These are phyloP conservation scores for Aphyosemion australe DNA, from an alignment of 2,113 vertebrate genomes.

Conservation along the genomic window DNA sequence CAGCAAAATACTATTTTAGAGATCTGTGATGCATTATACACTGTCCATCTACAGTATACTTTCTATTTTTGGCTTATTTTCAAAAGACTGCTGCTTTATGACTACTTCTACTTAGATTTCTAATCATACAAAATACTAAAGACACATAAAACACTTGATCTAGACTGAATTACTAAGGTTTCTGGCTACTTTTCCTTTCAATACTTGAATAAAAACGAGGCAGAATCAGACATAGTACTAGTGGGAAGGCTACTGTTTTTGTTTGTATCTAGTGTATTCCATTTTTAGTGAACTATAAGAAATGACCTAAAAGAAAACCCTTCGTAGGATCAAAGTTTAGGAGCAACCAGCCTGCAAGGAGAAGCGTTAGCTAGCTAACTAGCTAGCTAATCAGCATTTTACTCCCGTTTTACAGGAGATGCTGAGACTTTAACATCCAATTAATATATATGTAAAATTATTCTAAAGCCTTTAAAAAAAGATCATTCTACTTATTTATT, in stretches of 20 bases:
- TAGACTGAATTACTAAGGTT: slow-evolving; percentile 41
- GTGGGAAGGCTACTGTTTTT: slow-evolving; percentile 57
- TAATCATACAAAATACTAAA: slow-evolving; percentile 20
- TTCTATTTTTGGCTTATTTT: slow-evolving; percentile 30
- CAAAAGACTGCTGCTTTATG: slow-evolving; percentile 37
- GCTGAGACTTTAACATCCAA: slow-evolving; percentile 73
- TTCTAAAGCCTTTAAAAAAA: slow-evolving; percentile 70
- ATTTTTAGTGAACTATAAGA: slow-evolving; percentile 70
- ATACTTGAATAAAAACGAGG: slow-evolving; percentile 65
- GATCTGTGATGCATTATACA: slow-evolving; percentile 5
- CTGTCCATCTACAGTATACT: slow-evolving; percentile 8
- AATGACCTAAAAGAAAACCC: slow-evolving; percentile 57
- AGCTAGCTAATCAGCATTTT: slow-evolving; percentile 76
- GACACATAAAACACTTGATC: slow-evolving; percentile 46
- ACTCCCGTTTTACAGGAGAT: slow-evolving; percentile 82
- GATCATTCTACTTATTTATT: slow-evolving; percentile 80
- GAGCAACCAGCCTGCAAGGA: slow-evolving; percentile 65
- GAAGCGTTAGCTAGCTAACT: slow-evolving; percentile 64
- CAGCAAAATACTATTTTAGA: slow-evolving; percentile 10
- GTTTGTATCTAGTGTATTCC: slow-evolving; percentile 53
- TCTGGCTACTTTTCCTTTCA: slow-evolving; percentile 58
- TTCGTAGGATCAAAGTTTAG: slow-evolving; percentile 53
- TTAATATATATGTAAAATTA: slow-evolving; percentile 82
- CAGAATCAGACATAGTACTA: slow-evolving; percentile 54
- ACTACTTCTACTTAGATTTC: slow-evolving; percentile 43